These are phyloP conservation scores for Cebidichthys violaceus DNA, from an alignment of 2,113 vertebrate species.

Conservation along the genomic window DNA sequence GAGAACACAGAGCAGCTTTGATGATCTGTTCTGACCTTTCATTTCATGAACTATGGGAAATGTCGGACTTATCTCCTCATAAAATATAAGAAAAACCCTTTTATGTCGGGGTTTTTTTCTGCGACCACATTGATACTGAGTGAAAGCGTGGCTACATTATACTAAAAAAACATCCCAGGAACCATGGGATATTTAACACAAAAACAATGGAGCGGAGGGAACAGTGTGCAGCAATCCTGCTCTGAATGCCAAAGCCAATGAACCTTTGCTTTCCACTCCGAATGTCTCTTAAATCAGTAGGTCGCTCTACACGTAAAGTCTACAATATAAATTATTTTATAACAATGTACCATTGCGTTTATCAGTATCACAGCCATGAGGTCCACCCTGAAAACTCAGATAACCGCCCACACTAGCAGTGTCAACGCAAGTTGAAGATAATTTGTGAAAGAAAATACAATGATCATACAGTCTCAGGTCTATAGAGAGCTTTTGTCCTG, in stretches of 20 bases:
- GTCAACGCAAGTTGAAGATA: neutral
- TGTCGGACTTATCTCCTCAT: slow-evolving; percentile 1
- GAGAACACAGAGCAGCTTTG: slow-evolving; percentile 20
- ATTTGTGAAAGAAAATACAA: too few species aligned
- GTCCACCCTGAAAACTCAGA: neutral
- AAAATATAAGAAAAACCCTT: slow-evolving; percentile 10
- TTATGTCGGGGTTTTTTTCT: neutral
- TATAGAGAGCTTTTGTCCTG: neutral
- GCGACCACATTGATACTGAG: slow-evolving; percentile 4
- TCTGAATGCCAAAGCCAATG: neutral
- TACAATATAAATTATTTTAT: too few species aligned
- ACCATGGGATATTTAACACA: slow-evolving; percentile 38
- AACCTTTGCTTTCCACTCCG: neutral
- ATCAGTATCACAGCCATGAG: neutral
- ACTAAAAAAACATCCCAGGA: slow-evolving; percentile 29
- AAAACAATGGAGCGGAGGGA: slow-evolving; percentile 19
- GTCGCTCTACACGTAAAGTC: neutral
- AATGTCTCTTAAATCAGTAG: neutral
- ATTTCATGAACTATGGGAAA: slow-evolving; percentile 3
- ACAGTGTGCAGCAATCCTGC: neutral
- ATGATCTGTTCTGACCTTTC: slow-evolving; percentile 36
- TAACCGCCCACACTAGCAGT: neutral
- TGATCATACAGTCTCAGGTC: neutral
- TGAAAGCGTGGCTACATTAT: slow-evolving; percentile 19
- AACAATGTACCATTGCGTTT: neutral